Base-by-base conservation (phyloP, 2,888 invertebrate genomes). In the Sinodicranocentrus sp. region DNA sequence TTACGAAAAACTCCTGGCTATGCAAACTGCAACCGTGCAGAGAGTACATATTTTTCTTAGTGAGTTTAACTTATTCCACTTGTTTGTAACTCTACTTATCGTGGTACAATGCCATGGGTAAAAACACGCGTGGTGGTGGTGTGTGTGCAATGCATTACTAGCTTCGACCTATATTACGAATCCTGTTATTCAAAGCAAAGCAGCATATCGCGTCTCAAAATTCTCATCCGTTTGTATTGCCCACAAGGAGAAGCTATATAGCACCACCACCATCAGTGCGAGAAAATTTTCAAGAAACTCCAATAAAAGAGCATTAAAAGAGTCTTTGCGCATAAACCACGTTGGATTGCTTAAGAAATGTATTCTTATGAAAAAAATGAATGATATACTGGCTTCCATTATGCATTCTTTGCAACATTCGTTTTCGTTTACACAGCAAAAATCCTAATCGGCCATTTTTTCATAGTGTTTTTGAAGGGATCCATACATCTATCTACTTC, bases 131-230 rank as follows among this genome's bases (percentile, higher is more conserved):
- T 72, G 17, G n/a, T 19, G 19, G 23, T 67, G 23, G 23, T 73
- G 19, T n/a, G 77, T 59, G 61, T 33, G 75, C 57, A 82, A 72
- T 84, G 84, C 71, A 82, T 59, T 80, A 25, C 80, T 85, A n/a
- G 80, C 87, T 85, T 76, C 85, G 88, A 87, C 88, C 88, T 88
- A 88, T 87, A 88, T 88, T 83, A 73, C 87, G 86, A 87, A 87
- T 88, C 87, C 88, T 88, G 88, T 88, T 88, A 88, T 84, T 87
- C 84, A 82, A 82, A 82, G 76, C 71, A 71, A 71, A 71, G 65
- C 54, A 63, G 76, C 52, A 54, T 61, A 82, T 82, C 68, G 39
- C 17, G 73, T 63, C 63, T 19, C 57, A 28, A 26, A 26, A 48
- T 63, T 63, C 33, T 63, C 59, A 59, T 57, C n/a, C 25, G 25